Conservation (phyloP, 2,797 vertebrate species). For the Muscicapa comitata region DNA sequence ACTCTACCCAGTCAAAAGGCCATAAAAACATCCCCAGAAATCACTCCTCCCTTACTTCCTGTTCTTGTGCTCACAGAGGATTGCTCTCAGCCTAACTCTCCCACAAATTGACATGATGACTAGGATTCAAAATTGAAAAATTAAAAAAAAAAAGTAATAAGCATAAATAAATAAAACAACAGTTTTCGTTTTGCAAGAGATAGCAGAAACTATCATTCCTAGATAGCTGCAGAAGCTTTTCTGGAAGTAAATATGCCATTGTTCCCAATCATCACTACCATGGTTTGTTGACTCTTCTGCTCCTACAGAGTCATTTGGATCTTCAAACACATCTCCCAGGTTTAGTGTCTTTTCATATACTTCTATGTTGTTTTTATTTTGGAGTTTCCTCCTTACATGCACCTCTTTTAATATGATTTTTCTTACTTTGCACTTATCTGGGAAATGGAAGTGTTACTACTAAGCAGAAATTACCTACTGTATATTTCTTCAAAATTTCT, state of each 20-base stretch:
- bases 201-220: neutral
- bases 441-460: neutral
- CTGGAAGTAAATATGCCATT: too few relatives aligned
- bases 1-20: neutral
- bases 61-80: neutral
- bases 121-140: neutral
- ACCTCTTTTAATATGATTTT: neutral
- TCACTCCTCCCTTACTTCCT: neutral
- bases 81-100: neutral
- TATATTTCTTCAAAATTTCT: neutral
- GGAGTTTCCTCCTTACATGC: neutral
- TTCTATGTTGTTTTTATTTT: neutral
- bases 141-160: neutral
- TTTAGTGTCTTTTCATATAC: neutral
- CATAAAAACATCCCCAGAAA: neutral
- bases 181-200: neutral
- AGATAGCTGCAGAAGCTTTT: neutral
- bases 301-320: neutral
- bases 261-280: too few relatives aligned
- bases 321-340: neutral
- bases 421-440: neutral
- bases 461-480: neutral
- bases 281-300: too few relatives aligned
- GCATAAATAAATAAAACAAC: neutral
- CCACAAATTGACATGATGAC: neutral